Evolutionary conservation across 2,797 vertebrate genomes (phyloP), one percentile per base, ranked within the genome.

Genomic region (Scomberomorus guttatus): DNA sequence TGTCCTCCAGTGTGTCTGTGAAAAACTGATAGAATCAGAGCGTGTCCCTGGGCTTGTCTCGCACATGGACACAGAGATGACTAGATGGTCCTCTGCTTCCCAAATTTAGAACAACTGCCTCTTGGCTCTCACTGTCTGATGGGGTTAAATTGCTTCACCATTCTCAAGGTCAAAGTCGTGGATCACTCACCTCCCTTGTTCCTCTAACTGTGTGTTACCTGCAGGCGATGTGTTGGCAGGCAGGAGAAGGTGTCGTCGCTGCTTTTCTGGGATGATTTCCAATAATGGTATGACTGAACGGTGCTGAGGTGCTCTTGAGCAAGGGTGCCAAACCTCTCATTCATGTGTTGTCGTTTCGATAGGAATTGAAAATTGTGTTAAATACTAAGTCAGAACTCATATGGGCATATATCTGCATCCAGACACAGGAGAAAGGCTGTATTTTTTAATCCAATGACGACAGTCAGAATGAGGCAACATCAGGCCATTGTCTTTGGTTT

Each of bases 41-140:
- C 73, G 8, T 80, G 81, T 89, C 89, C 80, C 72, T 63, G 32
- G 81, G 72, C 87, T 81, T 17, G 46, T 82, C 55, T 79, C 79
- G 62, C 86, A 59, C 82, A 59, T 72, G 66, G 72, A 51, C 75
- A 69, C 64, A 48, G 48, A 77, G 75, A 83, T 37, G 64, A 73
- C 85, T 68, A 27, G 54, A 82, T 44, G 70, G 59, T 57, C 44
- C 55, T 81, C 62, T 50, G 70, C 54, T 68, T 81, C 68, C 81
- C 83, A 87, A 77, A 88, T 82, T 83, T 90, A 87, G 86, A 89
- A 82, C 80, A 64, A 54, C 80, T 86, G 85, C 86, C 87, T 90
- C 80, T 64, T 24, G 34, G 78, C 83, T 89, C 74, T 81, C 52
- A 11, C 72, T 4, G 27, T 77, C 61, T 82, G 87, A 90, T 69